These are phyloP conservation scores for Callospermophilus lateralis DNA, from an alignment of 2,113 vertebrate species.

Conservation along the genomic window DNA sequence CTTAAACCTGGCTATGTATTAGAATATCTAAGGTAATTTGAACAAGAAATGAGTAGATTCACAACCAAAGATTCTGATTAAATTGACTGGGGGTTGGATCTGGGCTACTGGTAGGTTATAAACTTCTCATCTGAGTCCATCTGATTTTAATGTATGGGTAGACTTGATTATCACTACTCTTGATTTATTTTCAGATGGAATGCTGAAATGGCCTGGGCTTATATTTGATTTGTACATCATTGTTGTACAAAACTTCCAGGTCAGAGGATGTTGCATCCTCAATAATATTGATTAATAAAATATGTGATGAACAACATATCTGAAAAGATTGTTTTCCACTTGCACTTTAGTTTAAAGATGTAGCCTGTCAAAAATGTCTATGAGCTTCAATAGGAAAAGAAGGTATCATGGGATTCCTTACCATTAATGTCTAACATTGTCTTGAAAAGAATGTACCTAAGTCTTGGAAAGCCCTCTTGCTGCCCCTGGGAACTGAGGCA, in stretches of 20 bases:
- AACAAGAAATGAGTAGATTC: neutral
- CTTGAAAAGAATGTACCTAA: neutral
- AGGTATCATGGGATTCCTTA: neutral
- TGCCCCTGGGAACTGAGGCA: neutral
- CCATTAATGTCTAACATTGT: neutral
- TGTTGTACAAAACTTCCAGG: neutral
- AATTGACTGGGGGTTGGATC: neutral
- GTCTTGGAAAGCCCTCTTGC: neutral
- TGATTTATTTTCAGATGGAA: neutral
- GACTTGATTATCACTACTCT: neutral
- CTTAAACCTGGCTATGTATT: constrained; percentile 45
- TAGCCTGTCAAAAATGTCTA: neutral
- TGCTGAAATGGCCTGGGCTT: neutral
- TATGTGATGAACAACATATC: neutral
- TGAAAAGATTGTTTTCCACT: neutral
- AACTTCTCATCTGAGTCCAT: neutral
- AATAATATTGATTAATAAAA: neutral
- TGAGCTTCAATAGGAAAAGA: neutral
- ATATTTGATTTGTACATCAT: neutral
- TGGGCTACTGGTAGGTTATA: neutral
- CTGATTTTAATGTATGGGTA: neutral
- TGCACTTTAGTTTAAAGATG: constrained; percentile 13
- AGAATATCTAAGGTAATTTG: constrained; percentile 47
- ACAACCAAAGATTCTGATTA: constrained; percentile 17
- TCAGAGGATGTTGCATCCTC: neutral